Percentiles rank a stretch among this genome's conserved stretches.
phyloP scores from a whole-genome alignment of 2,797 vertebrate genomes.

The Phoebastria nigripes region DNA sequence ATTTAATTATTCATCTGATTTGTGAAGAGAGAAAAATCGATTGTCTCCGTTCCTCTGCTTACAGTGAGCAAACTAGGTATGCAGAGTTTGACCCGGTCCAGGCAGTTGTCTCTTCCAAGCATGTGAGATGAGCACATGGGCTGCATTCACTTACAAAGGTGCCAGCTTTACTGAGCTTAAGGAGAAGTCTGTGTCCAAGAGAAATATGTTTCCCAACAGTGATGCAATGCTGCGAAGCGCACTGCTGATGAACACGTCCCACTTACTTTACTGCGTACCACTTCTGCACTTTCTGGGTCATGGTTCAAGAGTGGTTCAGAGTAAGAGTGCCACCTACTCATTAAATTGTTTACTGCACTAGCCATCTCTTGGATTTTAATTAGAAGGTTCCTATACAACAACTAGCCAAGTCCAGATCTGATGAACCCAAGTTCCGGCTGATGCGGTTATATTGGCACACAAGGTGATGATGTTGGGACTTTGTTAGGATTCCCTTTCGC shows the following conservation, averaged over 20 bases:
- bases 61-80: neutral
- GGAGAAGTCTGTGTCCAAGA: neutral
- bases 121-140: neutral
- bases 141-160: neutral
- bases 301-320: constrained; percentile 2
- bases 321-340: constrained; percentile 39
- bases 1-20: neutral
- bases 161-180: neutral
- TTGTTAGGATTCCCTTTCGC: neutral
- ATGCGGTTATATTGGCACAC: neutral
- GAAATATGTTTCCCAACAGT: neutral
- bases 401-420: neutral
- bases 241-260: neutral
- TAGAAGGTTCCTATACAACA: neutral
- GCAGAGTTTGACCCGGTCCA: neutral
- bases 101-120: neutral
- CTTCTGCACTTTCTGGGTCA: neutral
- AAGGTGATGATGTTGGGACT: neutral
- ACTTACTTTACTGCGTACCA: neutral
- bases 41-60: neutral
- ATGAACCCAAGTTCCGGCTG: neutral
- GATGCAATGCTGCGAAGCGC: neutral
- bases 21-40: neutral
- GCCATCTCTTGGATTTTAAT: neutral
- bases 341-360: constrained; percentile 52